Evolutionary conservation across 2,888 invertebrate species (phyloP).

Genomic region (Shargacucullia verbasci): DNA sequence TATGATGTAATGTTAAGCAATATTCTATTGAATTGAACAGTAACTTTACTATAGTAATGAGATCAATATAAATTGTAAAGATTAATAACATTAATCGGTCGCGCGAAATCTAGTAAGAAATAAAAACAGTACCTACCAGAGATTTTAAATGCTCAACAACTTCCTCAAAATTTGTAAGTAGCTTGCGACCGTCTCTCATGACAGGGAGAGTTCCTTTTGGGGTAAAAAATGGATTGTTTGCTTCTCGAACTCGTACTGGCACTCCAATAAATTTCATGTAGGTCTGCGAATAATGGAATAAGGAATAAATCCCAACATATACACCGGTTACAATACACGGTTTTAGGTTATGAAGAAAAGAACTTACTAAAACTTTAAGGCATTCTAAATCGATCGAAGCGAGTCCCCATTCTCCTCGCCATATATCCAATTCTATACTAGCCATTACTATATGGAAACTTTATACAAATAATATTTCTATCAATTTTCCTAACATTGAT

Average conservation of each 20-base stretch:
- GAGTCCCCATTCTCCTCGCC: constrained; percentile 96
- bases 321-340: constrained; percentile 61
- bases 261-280: constrained; percentile 93
- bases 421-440: constrained; percentile 91
- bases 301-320: constrained; percentile 24
- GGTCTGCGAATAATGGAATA: constrained; percentile 79
- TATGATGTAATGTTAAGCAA: too few species aligned
- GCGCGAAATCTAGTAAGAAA: not conserved
- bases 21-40: too few species aligned
- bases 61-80: too few species aligned
- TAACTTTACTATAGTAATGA: too few species aligned
- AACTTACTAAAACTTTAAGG: constrained; percentile 93
- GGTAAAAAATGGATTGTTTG: constrained; percentile 92
- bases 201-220: constrained; percentile 93
- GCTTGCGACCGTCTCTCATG: constrained; percentile 89
- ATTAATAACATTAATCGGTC: too few species aligned
- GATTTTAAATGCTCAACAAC: constrained; percentile 91
- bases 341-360: constrained; percentile 56
- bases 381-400: constrained; percentile 96
- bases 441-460: constrained; percentile 68
- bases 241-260: constrained; percentile 92
- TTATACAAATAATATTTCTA: constrained; percentile 36
- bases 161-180: constrained; percentile 90
- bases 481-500: constrained; percentile 56
- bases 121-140: constrained; percentile 82